Base-by-base conservation (phyloP, 2,797 vertebrate genomes). In the Heteromormyrus szaboi region DNA sequence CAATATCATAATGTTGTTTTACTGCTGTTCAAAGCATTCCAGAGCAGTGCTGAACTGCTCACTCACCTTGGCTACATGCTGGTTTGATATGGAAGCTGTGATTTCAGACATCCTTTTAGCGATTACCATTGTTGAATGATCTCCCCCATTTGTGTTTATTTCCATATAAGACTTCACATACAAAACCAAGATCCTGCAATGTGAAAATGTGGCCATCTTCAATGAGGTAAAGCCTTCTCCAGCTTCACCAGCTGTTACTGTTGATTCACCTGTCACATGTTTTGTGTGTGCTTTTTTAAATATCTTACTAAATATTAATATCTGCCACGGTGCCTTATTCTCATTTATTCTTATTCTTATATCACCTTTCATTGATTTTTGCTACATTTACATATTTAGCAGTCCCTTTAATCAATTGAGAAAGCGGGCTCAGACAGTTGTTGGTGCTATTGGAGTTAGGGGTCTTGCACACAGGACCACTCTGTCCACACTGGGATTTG, bases 151-250 rank as follows among this genome's bases (percentile, higher is more conserved):
- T 50, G 41, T 84, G 25, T 22, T 12, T 33, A 54, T 85, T 54
- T 85, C 11, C 84, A 51, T 72, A 88, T 12, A 88, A 97, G 98
- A 95, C 89, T 99, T 97, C 92, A 97, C 94, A n/a, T 97, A 98
- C 93, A 99, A 97, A 94, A 98, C 96, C 29, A 96, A 93, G 93
- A 96, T 94, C 90, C 91, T 97, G 90, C 95, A 94, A 88, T 95
- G 97, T 91, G 96, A 96, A 89, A 92, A 93, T 14, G 90, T 98
- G 87, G 97, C 96, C 2, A 86, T 96, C 83, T 96, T 98, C 14
- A 95, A 96, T 12, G 97, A 99, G 97, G 97, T 99, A 37, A 92
- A 95, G 46, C 44, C 25, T 14, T 0, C 2, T 1, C 14, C 56
- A 22, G 3, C 22, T 54, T 3, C 5, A 0, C 25, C 25, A 8